Evolutionary conservation across 2,113 vertebrate genomes (phyloP).

Genomic region (Xiphorhynchus elegans): DNA sequence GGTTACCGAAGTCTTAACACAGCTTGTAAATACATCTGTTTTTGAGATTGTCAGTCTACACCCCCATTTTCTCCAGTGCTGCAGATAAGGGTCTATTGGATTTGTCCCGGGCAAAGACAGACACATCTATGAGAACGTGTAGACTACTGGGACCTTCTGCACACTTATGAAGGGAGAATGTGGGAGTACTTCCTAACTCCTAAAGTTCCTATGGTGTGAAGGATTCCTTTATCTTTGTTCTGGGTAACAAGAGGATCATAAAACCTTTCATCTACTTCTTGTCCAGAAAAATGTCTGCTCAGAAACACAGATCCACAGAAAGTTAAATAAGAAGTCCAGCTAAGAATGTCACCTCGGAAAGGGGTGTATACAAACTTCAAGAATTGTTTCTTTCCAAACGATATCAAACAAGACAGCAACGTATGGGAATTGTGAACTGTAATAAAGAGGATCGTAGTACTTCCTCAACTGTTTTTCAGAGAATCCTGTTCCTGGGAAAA

Average conservation of each 20-base stretch:
- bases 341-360: neutral
- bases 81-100: neutral
- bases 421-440: neutral
- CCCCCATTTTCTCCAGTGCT: rapidly evolving
- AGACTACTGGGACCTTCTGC: neutral
- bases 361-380: neutral
- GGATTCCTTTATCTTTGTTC: neutral
- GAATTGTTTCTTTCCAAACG: neutral
- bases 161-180: neutral
- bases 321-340: neutral
- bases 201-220: neutral
- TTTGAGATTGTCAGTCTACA: neutral
- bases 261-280: neutral
- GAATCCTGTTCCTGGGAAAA: neutral
- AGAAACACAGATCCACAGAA: neutral
- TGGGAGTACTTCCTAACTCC: neutral
- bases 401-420: neutral
- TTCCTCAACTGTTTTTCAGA: neutral
- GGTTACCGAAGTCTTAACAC: neutral
- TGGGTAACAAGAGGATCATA: neutral
- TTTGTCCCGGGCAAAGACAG: neutral
- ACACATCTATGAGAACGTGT: neutral
- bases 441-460: neutral
- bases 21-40: neutral
- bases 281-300: neutral